These are phyloP conservation scores for Heliocidaris tuberculata DNA, from an alignment of 35 echinoderm and acorn worm species.

Conservation along the genomic window DNA sequence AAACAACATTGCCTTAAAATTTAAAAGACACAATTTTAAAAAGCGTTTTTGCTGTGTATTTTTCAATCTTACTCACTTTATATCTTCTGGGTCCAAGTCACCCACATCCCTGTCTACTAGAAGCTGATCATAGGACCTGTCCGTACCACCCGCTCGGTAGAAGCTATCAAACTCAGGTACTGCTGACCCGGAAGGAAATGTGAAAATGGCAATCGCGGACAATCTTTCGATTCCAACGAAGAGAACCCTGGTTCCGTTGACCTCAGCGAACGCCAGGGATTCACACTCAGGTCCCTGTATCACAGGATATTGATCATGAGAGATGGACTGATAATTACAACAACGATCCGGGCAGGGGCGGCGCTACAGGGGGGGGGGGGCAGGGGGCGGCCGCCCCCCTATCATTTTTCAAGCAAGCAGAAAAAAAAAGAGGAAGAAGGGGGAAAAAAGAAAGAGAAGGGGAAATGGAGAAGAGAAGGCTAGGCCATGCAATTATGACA, in stretches of 20 bases:
- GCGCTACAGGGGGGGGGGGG: too few species aligned
- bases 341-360: too few species aligned
- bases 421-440: too few species aligned
- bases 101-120: constrained; percentile 57
- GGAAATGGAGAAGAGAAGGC: too few species aligned
- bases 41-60: too few species aligned
- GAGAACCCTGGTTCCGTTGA: constrained; percentile 62
- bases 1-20: too few species aligned
- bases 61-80: constrained; percentile 61
- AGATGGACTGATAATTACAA: too few species aligned
- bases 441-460: too few species aligned
- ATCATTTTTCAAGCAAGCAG: too few species aligned
- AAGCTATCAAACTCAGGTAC: constrained; percentile 65
- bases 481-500: too few species aligned
- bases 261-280: constrained; percentile 58
- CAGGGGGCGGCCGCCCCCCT: too few species aligned
- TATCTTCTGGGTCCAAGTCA: constrained; percentile 81
- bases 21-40: too few species aligned
- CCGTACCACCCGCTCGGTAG: constrained; percentile 64
- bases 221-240: constrained; percentile 77
- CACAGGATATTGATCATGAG: background rate
- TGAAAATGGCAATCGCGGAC: constrained; percentile 73
- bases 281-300: constrained; percentile 81
- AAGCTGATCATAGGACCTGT: constrained; percentile 66
- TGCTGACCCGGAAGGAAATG: constrained; percentile 44